These are phyloP conservation scores for Dryomyza anilis DNA, from an alignment of 2,888 invertebrate genomes.

Conservation along the genomic window DNA sequence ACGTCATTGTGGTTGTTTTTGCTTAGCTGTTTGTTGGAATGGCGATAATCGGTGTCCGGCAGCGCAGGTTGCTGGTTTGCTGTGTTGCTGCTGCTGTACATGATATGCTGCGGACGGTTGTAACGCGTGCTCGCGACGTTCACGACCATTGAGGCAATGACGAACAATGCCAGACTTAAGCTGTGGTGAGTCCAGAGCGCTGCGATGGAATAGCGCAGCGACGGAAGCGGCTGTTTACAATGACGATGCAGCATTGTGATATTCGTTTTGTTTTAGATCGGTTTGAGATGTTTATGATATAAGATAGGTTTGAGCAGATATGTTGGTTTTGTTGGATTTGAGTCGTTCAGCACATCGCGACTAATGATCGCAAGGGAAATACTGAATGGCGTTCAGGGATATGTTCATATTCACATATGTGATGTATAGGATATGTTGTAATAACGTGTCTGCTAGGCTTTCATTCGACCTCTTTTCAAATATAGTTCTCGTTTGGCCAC, in stretches of 20 bases:
- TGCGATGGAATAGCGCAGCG: neutral
- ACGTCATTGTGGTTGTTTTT: conserved; percentile 47
- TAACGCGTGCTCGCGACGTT: conserved; percentile 39
- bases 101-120: conserved; percentile 40
- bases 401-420: too few species aligned
- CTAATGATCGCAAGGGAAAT: too few species aligned
- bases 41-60: conserved; percentile 16
- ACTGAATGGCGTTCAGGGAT: too few species aligned
- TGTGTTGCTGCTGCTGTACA: conserved; percentile 37
- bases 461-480: too few species aligned
- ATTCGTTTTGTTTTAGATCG: neutral
- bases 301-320: neutral
- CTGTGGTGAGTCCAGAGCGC: neutral
- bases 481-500: neutral
- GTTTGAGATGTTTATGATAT: neutral
- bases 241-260: neutral
- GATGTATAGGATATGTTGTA: too few species aligned
- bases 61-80: conserved; percentile 19
- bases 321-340: neutral
- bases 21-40: conserved; percentile 13
- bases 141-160: conserved; percentile 30
- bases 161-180: conserved; percentile 19
- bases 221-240: neutral
- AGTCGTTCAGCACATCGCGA: too few species aligned
- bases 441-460: too few species aligned